Evolutionary conservation across 1,140 invertebrate species (phyloP).

Genomic region (Trichoplusia ni): DNA sequence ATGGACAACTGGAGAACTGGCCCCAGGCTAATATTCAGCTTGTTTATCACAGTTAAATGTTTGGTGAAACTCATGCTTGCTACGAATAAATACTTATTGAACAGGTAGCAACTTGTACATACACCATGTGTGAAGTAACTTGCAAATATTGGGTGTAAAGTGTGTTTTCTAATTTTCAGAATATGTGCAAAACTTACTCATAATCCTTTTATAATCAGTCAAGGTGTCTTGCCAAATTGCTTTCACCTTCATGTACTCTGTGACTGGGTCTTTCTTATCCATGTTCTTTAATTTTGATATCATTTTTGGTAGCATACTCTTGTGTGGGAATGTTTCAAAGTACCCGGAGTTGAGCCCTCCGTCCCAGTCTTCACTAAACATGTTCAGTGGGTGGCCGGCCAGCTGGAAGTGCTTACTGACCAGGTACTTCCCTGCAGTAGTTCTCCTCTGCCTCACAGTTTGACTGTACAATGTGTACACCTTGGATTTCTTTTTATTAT

Average conservation of each 20-base stretch:
- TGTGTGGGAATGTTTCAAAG: conserved; percentile 67
- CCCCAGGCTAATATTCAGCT: too few relatives aligned
- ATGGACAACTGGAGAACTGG: too few relatives aligned
- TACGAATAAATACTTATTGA: too few relatives aligned
- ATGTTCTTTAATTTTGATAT: conserved; percentile 52
- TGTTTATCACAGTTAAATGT: too few relatives aligned
- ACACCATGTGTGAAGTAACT: too few relatives aligned
- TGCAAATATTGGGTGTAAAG: too few relatives aligned
- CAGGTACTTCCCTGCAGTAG: conserved; percentile 22
- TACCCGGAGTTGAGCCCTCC: conserved; percentile 56
- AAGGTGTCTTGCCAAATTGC: conserved; percentile 51
- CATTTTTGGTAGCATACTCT: conserved; percentile 62
- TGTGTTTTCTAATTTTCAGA: too few relatives aligned
- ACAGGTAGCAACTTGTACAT: too few relatives aligned
- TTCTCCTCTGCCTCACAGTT: conserved; percentile 46
- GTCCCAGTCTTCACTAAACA: conserved; percentile 65
- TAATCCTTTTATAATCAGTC: conserved; percentile 34
- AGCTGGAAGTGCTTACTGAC: conserved; percentile 49
- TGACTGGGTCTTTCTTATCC: conserved; percentile 59
- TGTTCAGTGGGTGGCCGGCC: conserved; percentile 61
- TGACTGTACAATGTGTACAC: conserved; percentile 54
- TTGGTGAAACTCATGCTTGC: too few relatives aligned
- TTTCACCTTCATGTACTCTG: conserved; percentile 53
- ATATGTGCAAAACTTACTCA: conserved; percentile 48
- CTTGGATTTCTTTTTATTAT: conserved; percentile 47